A percentile compares a stretch with the other conserved stretches of the same genome.
phyloP scores from a whole-genome alignment of 1,140 invertebrate genomes.

The Glossosoma conforme region DNA sequence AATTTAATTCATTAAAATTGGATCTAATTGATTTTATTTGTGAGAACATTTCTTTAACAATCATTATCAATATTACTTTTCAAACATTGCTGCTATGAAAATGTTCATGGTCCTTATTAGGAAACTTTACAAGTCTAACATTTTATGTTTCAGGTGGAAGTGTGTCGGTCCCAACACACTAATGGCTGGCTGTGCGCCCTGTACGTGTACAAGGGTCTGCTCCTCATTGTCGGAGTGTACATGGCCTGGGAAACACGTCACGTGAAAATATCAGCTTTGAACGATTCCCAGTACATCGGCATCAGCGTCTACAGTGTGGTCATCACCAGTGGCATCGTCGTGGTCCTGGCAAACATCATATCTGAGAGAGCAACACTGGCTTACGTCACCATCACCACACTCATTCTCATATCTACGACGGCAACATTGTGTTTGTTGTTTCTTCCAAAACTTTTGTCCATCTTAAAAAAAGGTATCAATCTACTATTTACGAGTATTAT shows the following conservation, averaged over 20 bases:
- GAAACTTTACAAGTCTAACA: not conserved
- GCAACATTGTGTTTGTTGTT: slow-evolving; percentile 82
- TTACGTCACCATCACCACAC: slow-evolving; percentile 74
- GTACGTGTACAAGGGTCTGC: slow-evolving; percentile 84
- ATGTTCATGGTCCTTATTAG: not conserved
- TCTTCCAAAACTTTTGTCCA: slow-evolving; percentile 74
- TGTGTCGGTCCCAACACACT: slow-evolving; percentile 80
- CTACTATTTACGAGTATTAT: too few relatives aligned
- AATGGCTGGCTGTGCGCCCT: slow-evolving; percentile 81
- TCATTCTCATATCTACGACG: slow-evolving; percentile 82
- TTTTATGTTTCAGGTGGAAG: slow-evolving; percentile 63
- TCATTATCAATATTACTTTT: not conserved
- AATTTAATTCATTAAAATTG: too few relatives aligned
- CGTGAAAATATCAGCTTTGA: slow-evolving; percentile 93
- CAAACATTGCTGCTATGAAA: not conserved
- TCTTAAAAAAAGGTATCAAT: slow-evolving; percentile 53
- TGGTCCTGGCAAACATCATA: slow-evolving; percentile 79
- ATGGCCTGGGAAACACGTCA: slow-evolving; percentile 98
- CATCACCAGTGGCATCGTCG: slow-evolving; percentile 79
- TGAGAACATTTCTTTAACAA: not conserved
- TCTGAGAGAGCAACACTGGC: slow-evolving; percentile 78
- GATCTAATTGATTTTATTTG: not conserved
- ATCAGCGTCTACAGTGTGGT: slow-evolving; percentile 90
- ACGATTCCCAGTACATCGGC: slow-evolving; percentile 96
- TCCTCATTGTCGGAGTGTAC: slow-evolving; percentile 86